A percentile compares a stretch with the other conserved stretches of the same genome.
phyloP scores from a whole-genome alignment of 2,888 invertebrate species.

The Pammene aurita region DNA sequence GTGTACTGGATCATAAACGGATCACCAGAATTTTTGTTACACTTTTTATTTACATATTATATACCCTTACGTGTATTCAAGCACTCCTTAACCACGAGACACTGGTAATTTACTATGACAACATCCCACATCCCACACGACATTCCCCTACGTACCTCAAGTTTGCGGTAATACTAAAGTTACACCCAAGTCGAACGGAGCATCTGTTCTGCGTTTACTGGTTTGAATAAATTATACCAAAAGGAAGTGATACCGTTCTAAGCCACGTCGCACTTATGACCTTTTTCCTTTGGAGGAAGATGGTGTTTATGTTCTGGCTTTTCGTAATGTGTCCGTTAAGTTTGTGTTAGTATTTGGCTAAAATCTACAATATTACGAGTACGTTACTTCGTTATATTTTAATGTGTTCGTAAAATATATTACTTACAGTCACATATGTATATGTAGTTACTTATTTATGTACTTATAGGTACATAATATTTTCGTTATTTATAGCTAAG shows the following conservation, averaged over 20 bases:
- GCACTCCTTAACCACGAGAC: background rate
- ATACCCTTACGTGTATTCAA: background rate
- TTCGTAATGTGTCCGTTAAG: slow-evolving; percentile 19
- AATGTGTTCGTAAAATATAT: background rate
- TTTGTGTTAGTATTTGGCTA: slow-evolving; percentile 23
- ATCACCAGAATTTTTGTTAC: no score
- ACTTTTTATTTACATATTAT: background rate
- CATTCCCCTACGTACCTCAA: slow-evolving; percentile 26
- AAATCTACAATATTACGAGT: background rate
- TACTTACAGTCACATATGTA: no score
- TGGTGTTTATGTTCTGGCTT: slow-evolving; percentile 25
- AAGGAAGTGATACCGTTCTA: background rate
- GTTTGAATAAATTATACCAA: slow-evolving; percentile 15
- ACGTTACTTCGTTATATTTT: background rate
- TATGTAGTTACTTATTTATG: no score
- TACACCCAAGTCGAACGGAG: slow-evolving; percentile 30
- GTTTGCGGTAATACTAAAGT: slow-evolving; percentile 31
- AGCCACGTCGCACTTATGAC: background rate
- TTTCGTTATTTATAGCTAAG: no score
- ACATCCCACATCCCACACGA: slow-evolving; percentile 11
- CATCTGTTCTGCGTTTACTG: slow-evolving; percentile 24
- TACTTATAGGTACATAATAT: no score
- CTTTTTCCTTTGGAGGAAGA: background rate
- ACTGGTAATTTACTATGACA: slow-evolving; percentile 2
- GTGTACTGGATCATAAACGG: no score